phyloP scores from a whole-genome alignment of 2,888 invertebrate species.

The Tenthredo notha region DNA sequence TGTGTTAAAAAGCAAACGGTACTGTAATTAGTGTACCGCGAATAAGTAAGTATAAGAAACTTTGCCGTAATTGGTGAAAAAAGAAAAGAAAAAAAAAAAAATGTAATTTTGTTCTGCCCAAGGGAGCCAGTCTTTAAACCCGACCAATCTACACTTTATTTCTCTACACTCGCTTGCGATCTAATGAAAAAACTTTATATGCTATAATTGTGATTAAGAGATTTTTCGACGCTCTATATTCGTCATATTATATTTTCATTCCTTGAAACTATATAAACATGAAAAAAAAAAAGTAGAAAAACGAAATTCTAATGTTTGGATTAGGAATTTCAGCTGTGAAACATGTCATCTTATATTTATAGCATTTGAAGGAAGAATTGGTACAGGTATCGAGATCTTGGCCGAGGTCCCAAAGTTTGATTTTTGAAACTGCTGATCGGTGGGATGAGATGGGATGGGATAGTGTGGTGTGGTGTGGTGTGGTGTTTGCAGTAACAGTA shows the following conservation, averaged over 20 bases:
- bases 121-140: constrained; percentile 55
- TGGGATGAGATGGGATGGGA: neutral
- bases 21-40: constrained; percentile 23
- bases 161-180: neutral
- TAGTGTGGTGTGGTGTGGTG: neutral
- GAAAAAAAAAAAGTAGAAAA: neutral
- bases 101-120: constrained; percentile 29
- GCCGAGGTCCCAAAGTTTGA: constrained; percentile 63
- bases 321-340: neutral
- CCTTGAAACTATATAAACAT: neutral
- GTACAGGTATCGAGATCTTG: constrained; percentile 55
- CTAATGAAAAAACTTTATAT: constrained; percentile 29
- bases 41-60: constrained; percentile 23
- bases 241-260: neutral
- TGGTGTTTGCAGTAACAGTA: constrained; percentile 13
- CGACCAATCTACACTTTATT: constrained; percentile 54
- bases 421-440: constrained; percentile 64
- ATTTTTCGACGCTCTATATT: neutral
- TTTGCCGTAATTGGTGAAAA: constrained; percentile 31
- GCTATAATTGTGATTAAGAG: neutral
- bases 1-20: neutral
- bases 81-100: constrained; percentile 17
- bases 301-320: neutral
- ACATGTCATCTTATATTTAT: neutral
- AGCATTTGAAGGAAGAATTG: neutral